A percentile compares a stretch with the other conserved stretches of the same genome.
phyloP scores from a whole-genome alignment of 53 echinoderm and acorn worm genomes.

The Pentamera pediparva region DNA sequence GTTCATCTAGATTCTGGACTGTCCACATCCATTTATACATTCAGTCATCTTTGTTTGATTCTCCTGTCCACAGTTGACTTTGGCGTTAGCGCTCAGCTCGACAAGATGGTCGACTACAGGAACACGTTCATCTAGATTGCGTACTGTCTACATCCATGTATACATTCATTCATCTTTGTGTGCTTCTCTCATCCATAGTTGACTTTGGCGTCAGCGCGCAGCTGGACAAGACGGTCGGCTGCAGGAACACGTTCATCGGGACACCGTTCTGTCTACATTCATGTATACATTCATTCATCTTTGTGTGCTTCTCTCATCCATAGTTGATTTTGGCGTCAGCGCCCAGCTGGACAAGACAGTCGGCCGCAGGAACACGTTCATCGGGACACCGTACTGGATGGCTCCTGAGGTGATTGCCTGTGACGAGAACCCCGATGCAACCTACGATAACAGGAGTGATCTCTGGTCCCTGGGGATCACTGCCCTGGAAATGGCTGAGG shows the following conservation, averaged over 20 bases:
- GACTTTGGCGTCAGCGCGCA: conserved; percentile 99
- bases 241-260: conserved; percentile 95
- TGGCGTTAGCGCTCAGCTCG: too few species aligned
- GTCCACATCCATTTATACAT: too few species aligned
- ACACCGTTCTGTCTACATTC: conserved; percentile 96
- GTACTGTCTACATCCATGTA: too few species aligned
- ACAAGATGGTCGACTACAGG: too few species aligned
- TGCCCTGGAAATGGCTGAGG: conserved; percentile 97
- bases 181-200: too few species aligned
- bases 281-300: too few species aligned
- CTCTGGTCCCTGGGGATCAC: conserved; percentile 99
- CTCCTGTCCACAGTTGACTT: too few species aligned
- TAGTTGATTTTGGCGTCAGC: conserved; percentile 99
- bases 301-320: too few species aligned
- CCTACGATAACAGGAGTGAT: conserved; percentile 84
- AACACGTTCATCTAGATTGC: too few species aligned
- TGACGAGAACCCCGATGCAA: conserved; percentile 95
- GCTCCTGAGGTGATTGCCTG: conserved; percentile 98
- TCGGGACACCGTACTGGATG: conserved; percentile 99
- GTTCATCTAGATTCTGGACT: too few species aligned
- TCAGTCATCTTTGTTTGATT: too few species aligned
- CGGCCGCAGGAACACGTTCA: conserved; percentile 94
- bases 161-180: too few species aligned
- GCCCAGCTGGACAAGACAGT: conserved; percentile 98
- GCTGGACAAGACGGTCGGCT: conserved; percentile 95